Percentiles rank a stretch among this genome's conserved stretches.
phyloP scores from a whole-genome alignment of 2,797 vertebrate genomes.

The Sternotherus odoratus region DNA sequence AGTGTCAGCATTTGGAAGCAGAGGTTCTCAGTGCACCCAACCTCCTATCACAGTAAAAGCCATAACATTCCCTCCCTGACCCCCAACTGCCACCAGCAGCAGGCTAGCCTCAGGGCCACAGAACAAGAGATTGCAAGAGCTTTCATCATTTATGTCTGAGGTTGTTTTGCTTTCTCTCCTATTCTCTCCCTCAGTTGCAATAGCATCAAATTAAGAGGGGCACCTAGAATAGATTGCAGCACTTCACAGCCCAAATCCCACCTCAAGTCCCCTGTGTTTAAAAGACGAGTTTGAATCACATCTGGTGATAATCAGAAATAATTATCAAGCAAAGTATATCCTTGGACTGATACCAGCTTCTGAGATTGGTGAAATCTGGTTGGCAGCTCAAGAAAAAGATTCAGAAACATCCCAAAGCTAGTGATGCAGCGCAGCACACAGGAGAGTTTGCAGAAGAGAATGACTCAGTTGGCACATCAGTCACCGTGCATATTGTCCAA shows the following conservation, averaged over 20 bases:
- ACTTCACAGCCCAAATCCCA: not conserved
- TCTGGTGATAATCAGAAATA: not conserved
- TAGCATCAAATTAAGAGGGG: not conserved
- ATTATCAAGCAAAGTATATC: not conserved
- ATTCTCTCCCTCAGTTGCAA: not conserved
- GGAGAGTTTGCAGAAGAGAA: not conserved
- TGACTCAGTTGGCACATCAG: not conserved
- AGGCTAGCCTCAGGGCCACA: not conserved
- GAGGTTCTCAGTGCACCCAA: not conserved
- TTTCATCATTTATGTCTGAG: not conserved
- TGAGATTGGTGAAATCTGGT: not conserved
- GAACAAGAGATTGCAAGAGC: not conserved
- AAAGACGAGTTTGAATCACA: not conserved
- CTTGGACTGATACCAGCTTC: not conserved
- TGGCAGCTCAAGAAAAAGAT: not conserved
- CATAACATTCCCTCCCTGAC: not conserved
- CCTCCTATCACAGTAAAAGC: not conserved
- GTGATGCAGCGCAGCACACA: not conserved
- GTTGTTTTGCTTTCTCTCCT: not conserved
- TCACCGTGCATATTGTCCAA: not conserved
- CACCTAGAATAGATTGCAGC: not conserved
- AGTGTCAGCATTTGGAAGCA: not conserved
- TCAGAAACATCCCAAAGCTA: not conserved
- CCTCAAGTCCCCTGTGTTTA: not conserved
- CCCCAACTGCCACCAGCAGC: not conserved